These are phyloP conservation scores for Diaprepes abbreviatus DNA, from an alignment of 2,888 invertebrate species.

Conservation along the genomic window DNA sequence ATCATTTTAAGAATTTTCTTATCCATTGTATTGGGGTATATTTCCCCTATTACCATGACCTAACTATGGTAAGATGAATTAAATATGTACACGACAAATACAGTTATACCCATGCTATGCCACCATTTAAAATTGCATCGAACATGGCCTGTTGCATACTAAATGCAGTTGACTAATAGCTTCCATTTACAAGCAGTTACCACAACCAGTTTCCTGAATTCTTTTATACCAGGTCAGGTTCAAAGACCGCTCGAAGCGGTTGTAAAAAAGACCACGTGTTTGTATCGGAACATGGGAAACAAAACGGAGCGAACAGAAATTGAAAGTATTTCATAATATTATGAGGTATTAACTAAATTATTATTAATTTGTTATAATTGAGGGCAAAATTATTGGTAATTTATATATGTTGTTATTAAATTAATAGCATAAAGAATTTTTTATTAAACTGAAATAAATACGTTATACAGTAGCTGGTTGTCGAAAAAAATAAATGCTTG, in stretches of 20 bases:
- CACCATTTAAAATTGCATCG: background rate
- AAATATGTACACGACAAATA: background rate
- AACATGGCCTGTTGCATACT: slow-evolving; percentile 3
- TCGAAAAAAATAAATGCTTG: no score
- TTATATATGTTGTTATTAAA: no score
- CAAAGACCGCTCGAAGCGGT: slow-evolving; percentile 27
- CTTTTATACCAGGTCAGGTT: slow-evolving; percentile 25
- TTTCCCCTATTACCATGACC: no score
- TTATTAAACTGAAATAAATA: no score
- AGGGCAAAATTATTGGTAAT: no score
- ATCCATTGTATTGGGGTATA: no score
- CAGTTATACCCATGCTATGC: background rate
- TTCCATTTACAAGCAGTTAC: slow-evolving; percentile 11
- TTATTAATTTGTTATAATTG: no score
- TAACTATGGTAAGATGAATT: no score
- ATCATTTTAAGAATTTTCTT: no score
- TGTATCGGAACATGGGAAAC: slow-evolving; percentile 2
- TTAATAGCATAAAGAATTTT: no score
- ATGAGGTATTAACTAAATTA: no score
- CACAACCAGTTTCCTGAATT: slow-evolving; percentile 16
- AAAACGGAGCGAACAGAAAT: slow-evolving; percentile 6
- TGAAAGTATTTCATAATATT: background rate
- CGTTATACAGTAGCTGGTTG: no score
- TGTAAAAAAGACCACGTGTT: background rate
- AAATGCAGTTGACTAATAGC: slow-evolving; percentile 13